A percentile compares a stretch with the other conserved stretches of the same genome.
Conservation (phyloP, 2,113 vertebrate species). For the Protobothrops flavoviridis region DNA sequence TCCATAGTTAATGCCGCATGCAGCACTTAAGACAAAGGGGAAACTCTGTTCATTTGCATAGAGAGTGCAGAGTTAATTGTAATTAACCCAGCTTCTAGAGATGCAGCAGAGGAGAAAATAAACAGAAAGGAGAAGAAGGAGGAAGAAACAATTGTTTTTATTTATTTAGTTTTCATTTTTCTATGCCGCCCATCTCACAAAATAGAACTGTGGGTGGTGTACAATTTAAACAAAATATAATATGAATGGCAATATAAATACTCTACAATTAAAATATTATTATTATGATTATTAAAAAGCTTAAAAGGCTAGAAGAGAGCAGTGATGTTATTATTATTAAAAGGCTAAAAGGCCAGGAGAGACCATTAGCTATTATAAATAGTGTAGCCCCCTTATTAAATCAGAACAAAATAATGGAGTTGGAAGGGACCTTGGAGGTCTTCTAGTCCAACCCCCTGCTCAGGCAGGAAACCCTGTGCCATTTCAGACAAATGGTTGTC, state of each 20-base stretch:
- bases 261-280: constrained; percentile 34
- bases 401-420: too few species aligned
- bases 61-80: constrained; percentile 50
- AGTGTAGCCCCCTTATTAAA: not conserved
- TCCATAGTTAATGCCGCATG: not conserved
- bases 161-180: not conserved
- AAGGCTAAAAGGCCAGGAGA: not conserved
- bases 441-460: too few species aligned
- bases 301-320: not conserved
- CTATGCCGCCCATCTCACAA: not conserved
- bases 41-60: constrained; percentile 54
- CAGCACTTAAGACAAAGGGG: constrained; percentile 12
- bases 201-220: not conserved
- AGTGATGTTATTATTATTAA: not conserved
- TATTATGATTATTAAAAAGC: not conserved
- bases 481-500: too few species aligned
- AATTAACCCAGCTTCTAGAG: constrained; percentile 60
- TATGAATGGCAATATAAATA: not conserved
- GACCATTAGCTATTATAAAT: not conserved
- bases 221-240: not conserved
- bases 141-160: not conserved
- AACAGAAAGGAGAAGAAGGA: not conserved
- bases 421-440: too few species aligned
- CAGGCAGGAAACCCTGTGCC: too few species aligned
- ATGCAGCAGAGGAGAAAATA: constrained; percentile 55